These are phyloP conservation scores for Cardiocondyla obscurior DNA, from an alignment of 1,140 invertebrate genomes.

Conservation along the genomic window DNA sequence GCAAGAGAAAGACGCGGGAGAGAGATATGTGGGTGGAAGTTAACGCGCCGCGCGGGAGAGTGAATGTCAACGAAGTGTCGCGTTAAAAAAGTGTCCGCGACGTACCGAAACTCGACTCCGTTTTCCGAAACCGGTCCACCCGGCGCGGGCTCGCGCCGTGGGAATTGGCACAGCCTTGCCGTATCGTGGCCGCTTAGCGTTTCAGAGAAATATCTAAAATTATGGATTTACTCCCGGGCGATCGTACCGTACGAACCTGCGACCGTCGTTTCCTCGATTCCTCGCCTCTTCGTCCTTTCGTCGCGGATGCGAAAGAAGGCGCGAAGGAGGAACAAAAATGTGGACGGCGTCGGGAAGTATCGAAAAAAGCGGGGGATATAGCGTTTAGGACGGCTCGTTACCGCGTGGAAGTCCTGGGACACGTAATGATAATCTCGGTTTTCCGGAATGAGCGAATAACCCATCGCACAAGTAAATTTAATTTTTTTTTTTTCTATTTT, in stretches of 20 bases:
- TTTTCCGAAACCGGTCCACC: slow-evolving; percentile 69
- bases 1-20: slow-evolving; percentile 52
- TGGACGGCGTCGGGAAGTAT: not conserved
- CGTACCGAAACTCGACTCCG: slow-evolving; percentile 65
- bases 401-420: not conserved
- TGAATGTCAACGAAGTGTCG: slow-evolving; percentile 73
- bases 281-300: not conserved
- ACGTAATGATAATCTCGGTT: slow-evolving; percentile 11
- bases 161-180: slow-evolving; percentile 63
- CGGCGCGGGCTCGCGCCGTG: slow-evolving; percentile 59
- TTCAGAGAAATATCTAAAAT: slow-evolving; percentile 55
- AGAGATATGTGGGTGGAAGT: slow-evolving; percentile 69
- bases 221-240: slow-evolving; percentile 14
- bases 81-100: slow-evolving; percentile 63
- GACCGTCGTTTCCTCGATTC: not conserved
- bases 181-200: slow-evolving; percentile 35
- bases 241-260: not conserved
- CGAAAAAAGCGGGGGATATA: not conserved
- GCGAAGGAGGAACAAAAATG: not conserved
- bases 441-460: not conserved
- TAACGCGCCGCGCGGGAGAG: slow-evolving; percentile 52
- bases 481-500: no score
- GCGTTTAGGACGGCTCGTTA: not conserved
- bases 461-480: not conserved
- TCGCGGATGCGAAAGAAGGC: not conserved